Evolutionary conservation across 2,888 invertebrate species (phyloP).

Genomic region (Apamea sordens): DNA sequence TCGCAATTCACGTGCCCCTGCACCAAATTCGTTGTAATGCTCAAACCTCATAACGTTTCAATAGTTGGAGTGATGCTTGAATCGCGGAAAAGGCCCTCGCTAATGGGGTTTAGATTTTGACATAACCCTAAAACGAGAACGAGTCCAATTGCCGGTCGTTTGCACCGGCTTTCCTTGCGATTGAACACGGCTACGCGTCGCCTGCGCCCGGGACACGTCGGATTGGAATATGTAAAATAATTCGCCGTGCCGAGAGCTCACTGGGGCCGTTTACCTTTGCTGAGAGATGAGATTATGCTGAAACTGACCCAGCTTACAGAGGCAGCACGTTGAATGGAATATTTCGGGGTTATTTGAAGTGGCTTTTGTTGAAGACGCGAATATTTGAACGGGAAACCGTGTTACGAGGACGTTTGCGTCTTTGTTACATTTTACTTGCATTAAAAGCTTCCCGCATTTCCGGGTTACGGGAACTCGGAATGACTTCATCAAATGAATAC

Average conservation of each 20-base stretch:
- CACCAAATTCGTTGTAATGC: slow-evolving; percentile 34
- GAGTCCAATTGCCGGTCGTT: slow-evolving; percentile 64
- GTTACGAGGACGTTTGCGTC: slow-evolving; percentile 41
- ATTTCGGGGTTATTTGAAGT: slow-evolving; percentile 61
- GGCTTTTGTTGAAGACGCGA: slow-evolving; percentile 62
- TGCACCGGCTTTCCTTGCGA: slow-evolving; percentile 64
- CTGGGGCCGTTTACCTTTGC: slow-evolving; percentile 77
- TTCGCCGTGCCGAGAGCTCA: slow-evolving; percentile 71
- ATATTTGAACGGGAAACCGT: slow-evolving; percentile 58
- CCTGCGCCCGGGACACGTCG: slow-evolving; percentile 69
- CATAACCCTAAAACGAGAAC: slow-evolving; percentile 59
- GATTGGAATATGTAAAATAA: slow-evolving; percentile 78
- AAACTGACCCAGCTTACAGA: slow-evolving; percentile 71
- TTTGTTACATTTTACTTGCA: slow-evolving; percentile 50
- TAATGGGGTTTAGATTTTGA: slow-evolving; percentile 59
- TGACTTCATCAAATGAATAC: slow-evolving; percentile 18
- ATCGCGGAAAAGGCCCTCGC: slow-evolving; percentile 37
- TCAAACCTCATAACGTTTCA: slow-evolving; percentile 48
- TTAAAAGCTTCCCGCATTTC: slow-evolving; percentile 37
- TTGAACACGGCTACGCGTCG: slow-evolving; percentile 65
- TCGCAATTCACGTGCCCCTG: slow-evolving; percentile 23
- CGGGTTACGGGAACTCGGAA: slow-evolving; percentile 14
- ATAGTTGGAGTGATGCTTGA: slow-evolving; percentile 49
- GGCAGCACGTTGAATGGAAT: slow-evolving; percentile 60
- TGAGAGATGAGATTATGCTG: slow-evolving; percentile 67